phyloP scores from a whole-genome alignment of 1,140 invertebrate species.

The Sogatella furcifera region DNA sequence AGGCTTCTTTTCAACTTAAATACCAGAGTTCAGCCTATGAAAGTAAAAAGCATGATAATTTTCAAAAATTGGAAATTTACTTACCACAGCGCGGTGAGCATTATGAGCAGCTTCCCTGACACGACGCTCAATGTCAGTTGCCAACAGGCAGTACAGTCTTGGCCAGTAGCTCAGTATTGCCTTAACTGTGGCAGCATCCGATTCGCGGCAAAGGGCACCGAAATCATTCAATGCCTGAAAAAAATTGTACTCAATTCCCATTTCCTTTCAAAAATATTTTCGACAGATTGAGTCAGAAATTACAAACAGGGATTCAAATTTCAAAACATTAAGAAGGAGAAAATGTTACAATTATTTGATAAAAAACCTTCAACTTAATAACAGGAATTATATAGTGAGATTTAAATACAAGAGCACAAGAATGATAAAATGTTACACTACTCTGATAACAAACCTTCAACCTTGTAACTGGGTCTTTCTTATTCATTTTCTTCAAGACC shows the following conservation, averaged over 20 bases:
- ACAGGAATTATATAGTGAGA: too few relatives aligned
- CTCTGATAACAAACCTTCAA: conserved; percentile 48
- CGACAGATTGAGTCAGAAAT: too few relatives aligned
- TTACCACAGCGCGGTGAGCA: conserved; percentile 55
- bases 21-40: too few relatives aligned
- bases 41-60: too few relatives aligned
- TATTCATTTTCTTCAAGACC: conserved; percentile 63
- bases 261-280: too few relatives aligned
- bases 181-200: conserved; percentile 44
- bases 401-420: too few relatives aligned
- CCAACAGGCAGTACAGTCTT: conserved; percentile 56
- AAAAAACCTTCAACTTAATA: too few relatives aligned
- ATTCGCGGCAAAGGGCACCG: conserved; percentile 46
- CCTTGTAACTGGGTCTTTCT: conserved; percentile 78
- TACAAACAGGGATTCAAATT: too few relatives aligned
- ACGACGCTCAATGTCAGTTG: conserved; percentile 63
- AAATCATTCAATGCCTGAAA: conserved; percentile 70
- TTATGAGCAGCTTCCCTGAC: conserved; percentile 62
- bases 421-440: neutral
- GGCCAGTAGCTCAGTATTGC: conserved; percentile 66
- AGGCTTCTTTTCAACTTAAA: too few relatives aligned
- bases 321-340: too few relatives aligned
- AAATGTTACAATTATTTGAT: too few relatives aligned
- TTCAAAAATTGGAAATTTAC: conserved; percentile 11
- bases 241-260: too few relatives aligned